A percentile compares a stretch with the other conserved stretches of the same genome.
phyloP scores from a whole-genome alignment of 2,888 invertebrate genomes.

The Podabrus alpinus region DNA sequence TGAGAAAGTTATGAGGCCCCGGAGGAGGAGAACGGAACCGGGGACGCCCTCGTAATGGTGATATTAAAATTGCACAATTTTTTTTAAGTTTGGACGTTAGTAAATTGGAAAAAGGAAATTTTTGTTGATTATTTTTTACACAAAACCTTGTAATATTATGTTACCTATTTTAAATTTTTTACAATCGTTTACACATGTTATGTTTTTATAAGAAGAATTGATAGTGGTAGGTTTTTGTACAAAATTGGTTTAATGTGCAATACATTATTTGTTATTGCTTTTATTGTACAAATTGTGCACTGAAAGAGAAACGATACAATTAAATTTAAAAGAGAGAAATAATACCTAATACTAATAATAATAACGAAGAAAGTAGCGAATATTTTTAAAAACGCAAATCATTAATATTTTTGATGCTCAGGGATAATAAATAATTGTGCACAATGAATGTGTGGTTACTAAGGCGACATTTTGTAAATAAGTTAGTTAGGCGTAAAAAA shows the following conservation, averaged over 20 bases:
- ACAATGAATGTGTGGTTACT: slow-evolving; percentile 19
- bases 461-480: slow-evolving; percentile 25
- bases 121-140: background rate
- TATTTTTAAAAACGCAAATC: slow-evolving; percentile 27
- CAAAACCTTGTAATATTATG: background rate
- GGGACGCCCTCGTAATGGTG: slow-evolving; percentile 20
- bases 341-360: slow-evolving; percentile 5
- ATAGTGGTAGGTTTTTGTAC: background rate
- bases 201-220: background rate
- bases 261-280: slow-evolving; percentile 27
- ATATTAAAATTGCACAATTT: slow-evolving; percentile 24
- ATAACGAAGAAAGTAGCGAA: slow-evolving; percentile 20
- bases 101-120: background rate
- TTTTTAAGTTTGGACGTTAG: background rate
- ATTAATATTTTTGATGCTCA: slow-evolving; percentile 30
- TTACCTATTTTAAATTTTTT: background rate
- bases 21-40: no score
- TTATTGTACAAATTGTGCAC: slow-evolving; percentile 9
- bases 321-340: slow-evolving; percentile 8
- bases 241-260: slow-evolving; percentile 20
- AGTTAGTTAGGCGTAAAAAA: slow-evolving; percentile 17
- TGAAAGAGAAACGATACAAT: slow-evolving; percentile 1
- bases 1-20: background rate
- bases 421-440: slow-evolving; percentile 22
- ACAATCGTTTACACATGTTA: background rate